Percentiles rank a stretch among this genome's conserved stretches.
These are phyloP conservation scores for Neoarius graeffei DNA, from an alignment of 2,113 vertebrate species.

Conservation along the genomic window DNA sequence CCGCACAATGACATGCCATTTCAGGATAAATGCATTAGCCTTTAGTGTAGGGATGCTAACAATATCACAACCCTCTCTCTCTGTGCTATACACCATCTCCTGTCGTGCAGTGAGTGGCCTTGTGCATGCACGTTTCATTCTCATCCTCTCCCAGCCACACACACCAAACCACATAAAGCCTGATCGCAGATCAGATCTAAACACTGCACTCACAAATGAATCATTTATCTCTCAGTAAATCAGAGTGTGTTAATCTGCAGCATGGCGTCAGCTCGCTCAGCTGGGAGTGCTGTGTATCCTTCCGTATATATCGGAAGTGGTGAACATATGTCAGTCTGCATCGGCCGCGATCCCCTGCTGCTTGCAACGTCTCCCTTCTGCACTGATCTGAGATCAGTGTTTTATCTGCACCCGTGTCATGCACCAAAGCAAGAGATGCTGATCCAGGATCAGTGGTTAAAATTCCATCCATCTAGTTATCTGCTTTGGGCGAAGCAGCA, in stretches of 20 bases:
- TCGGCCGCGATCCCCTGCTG: constrained; percentile 3
- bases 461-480: not conserved
- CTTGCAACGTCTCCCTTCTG: not conserved
- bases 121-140: not conserved
- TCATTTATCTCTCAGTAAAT: constrained; percentile 6
- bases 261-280: constrained; percentile 20
- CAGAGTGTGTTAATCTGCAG: constrained; percentile 3
- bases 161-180: not conserved
- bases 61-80: constrained; percentile 19
- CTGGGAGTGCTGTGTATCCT: constrained; percentile 27
- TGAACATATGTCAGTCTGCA: constrained; percentile 38
- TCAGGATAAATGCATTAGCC: constrained; percentile 54
- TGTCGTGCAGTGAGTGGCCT: constrained; percentile 6
- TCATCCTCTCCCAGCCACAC: not conserved
- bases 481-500: not conserved
- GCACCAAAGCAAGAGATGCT: not conserved
- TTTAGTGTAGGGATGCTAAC: constrained; percentile 37
- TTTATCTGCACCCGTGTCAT: not conserved
- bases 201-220: not conserved
- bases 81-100: not conserved
- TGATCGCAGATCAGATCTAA: constrained; percentile 2
- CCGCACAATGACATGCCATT: constrained; percentile 49
- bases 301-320: constrained; percentile 34
- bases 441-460: not conserved
- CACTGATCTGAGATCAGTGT: not conserved